phyloP scores from a whole-genome alignment of 2,113 vertebrate species.

The Caretta caretta region DNA sequence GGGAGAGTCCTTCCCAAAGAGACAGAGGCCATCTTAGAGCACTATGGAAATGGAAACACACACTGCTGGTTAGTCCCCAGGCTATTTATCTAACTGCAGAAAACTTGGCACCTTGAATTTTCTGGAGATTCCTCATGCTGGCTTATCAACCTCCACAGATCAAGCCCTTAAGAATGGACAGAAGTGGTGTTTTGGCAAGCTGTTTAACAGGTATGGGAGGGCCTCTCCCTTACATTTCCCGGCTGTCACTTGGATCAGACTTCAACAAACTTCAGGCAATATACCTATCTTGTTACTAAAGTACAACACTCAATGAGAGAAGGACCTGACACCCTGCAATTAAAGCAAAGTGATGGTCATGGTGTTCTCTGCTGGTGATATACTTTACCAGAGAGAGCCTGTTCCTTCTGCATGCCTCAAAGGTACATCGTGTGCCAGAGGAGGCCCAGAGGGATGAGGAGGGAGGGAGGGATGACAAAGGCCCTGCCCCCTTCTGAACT shows the following conservation, averaged over 20 bases:
- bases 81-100: background rate
- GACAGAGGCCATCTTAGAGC: background rate
- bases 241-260: background rate
- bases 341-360: background rate
- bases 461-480: background rate
- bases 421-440: background rate
- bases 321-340: background rate
- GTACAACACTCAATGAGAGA: background rate
- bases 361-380: background rate
- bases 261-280: background rate
- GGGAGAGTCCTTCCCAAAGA: background rate
- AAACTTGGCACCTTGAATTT: background rate
- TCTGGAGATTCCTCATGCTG: background rate
- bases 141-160: background rate
- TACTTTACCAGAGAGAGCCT: background rate
- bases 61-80: background rate
- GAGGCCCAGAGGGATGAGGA: background rate
- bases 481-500: background rate
- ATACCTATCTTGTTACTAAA: background rate
- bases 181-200: background rate
- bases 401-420: background rate
- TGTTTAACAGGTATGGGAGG: background rate
- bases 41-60: background rate
- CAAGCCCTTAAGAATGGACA: background rate
- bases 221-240: background rate